Evolutionary conservation across 2,113 vertebrate species (phyloP).

Genomic region (Dinomys branickii): DNA sequence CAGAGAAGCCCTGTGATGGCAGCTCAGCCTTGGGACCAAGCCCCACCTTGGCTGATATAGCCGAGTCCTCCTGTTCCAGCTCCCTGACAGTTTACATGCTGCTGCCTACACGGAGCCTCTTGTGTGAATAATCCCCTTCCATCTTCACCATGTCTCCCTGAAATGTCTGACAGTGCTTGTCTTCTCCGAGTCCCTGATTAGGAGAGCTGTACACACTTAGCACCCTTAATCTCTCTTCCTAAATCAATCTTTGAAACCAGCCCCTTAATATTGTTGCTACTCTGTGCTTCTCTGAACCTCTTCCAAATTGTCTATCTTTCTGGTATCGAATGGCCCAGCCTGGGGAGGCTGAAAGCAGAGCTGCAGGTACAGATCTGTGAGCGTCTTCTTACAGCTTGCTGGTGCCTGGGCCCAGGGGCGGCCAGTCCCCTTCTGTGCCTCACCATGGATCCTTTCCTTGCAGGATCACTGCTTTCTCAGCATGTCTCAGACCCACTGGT

Average conservation of each 20-base stretch:
- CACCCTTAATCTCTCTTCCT: constrained; percentile 70
- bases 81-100: not conserved
- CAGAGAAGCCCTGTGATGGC: not conserved
- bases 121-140: constrained; percentile 49
- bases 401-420: not conserved
- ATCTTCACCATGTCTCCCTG: constrained; percentile 33
- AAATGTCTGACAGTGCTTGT: not conserved
- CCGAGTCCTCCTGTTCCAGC: not conserved
- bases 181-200: constrained; percentile 60
- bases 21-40: not conserved
- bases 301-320: constrained; percentile 47
- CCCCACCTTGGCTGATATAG: not conserved
- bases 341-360: not conserved
- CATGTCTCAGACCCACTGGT: not conserved
- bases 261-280: constrained; percentile 7
- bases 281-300: constrained; percentile 59
- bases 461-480: not conserved
- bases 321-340: not conserved
- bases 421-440: not conserved
- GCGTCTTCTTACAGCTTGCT: not conserved
- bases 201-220: constrained; percentile 32
- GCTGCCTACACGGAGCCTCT: constrained; percentile 12
- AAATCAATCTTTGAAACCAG: constrained; percentile 37
- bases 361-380: not conserved
- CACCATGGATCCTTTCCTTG: not conserved